These are phyloP conservation scores for Vandiemenella viatica DNA, from an alignment of 2,888 invertebrate genomes.

Conservation along the genomic window DNA sequence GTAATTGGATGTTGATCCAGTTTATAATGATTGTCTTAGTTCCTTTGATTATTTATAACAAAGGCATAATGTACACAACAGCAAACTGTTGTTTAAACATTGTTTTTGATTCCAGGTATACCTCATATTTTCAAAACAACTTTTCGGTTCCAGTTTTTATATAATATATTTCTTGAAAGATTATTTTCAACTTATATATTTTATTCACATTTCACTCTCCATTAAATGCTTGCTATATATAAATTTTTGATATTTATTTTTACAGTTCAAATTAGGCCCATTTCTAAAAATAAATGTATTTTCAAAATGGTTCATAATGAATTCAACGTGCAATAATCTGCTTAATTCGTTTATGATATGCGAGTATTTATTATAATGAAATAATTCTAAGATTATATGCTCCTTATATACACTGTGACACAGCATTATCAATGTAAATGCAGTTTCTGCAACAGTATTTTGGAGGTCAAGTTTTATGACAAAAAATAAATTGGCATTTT, in stretches of 20 bases:
- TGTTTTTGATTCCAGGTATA: not conserved
- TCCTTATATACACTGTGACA: not conserved
- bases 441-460: not conserved
- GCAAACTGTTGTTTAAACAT: not conserved
- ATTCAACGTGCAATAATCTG: not conserved
- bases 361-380: not conserved
- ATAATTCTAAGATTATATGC: not conserved
- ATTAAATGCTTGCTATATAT: no score
- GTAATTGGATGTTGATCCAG: not conserved
- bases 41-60: not conserved
- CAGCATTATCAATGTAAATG: not conserved
- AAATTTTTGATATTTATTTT: not conserved
- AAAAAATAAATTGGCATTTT: not conserved
- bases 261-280: no score
- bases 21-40: not conserved
- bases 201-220: no score
- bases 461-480: not conserved
- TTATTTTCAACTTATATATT: no score
- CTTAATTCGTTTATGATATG: not conserved
- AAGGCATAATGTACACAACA: not conserved
- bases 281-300: not conserved
- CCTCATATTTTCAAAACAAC: no score
- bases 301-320: not conserved
- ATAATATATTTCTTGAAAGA: no score
- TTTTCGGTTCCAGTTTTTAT: no score